Evolutionary conservation across 2,888 invertebrate genomes (phyloP), one percentile per base, ranked within the genome.

Genomic region (Biston stratarius): DNA sequence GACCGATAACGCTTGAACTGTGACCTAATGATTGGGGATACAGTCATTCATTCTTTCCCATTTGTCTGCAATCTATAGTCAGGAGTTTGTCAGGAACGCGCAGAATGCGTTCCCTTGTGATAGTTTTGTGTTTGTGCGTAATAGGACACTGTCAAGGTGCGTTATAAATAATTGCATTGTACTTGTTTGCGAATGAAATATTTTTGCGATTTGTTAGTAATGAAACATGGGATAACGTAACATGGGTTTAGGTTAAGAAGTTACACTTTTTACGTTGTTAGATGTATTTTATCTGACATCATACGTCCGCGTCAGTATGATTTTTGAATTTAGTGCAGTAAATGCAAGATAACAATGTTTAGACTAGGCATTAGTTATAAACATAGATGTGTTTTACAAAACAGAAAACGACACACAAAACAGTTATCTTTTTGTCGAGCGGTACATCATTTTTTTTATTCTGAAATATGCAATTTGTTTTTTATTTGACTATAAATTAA

Each of bases 1-100:
- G 60, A 68, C 53, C 65, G 83, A 84, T 84, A 84, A 78, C 72
- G 75, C 57, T 38, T 77, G 84, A 83, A 81, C 84, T 80, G 71
- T 79, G 79, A 73, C 75, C 68, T 73, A 24, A 10, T 15, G 59
- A 59, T 49, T 40, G 49, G 40, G 24, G 40, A 40, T 59, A 38
- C 24, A 48, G 48, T 33, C 49, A 59, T 40, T 42, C 40, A 33
- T 59, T 49, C 49, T 15, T 36, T 12, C 36, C 6, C 33, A 55
- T 55, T 42, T 42, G 55, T 12, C 40, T 42, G 42, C 6, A 55
- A 42, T 44, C 5, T 53, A 9, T n/a, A 40, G 53, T 40, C 15
- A n/a, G 24, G 55, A 55, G 24, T 9, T 44, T 36, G 36, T 57
- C 14, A n/a, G 61, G 66, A 61, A n/a, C 12, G 36, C 48, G 10